Evolutionary conservation across 1,140 invertebrate genomes (phyloP), one percentile per base, ranked within the genome.

Genomic region (Drosophila auraria): DNA sequence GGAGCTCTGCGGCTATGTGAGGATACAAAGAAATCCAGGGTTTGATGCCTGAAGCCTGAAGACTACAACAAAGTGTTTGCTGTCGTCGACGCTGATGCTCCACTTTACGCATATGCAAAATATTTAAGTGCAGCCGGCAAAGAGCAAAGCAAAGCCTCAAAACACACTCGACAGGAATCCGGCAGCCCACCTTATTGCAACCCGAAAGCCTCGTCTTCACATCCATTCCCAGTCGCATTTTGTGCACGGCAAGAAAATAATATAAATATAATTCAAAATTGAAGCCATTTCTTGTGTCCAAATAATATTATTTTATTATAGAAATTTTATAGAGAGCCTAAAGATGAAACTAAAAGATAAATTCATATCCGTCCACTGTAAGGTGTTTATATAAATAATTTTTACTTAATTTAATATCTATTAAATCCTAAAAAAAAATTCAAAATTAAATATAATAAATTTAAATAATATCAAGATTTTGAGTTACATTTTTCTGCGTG

Each of bases 21-120:
- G 47, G 5, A 33, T 3, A 27, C 45, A 44, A 69, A 68, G 47
- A 69, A 68, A 68, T 68, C 62, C 62, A 27, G 14, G 17, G 64
- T 20, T 56, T 57, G 58, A 53, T 33, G 64, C 71, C 59, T 80
- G 59, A 40, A 25, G 64, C 66, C 59, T 73, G 59, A 40, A 40
- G 54, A 44, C 76, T 70, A 36, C 54, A 77, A 87, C 80, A 83
- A 83, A 87, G 72, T 72, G 68, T 60, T 73, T 79, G 79, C 79
- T 63, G 63, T 57, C 76, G 64, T 69, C 72, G 38, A 44, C 68
- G 66, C 70, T 73, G 80, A 68, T 82, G 74, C 78, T 74, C 71
- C 84, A 80, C 84, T 87, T 70, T 63, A 89, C 80, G 81, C 84
- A 87, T 87, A 87, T 89, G 81, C 84, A 87, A 83, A 87, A 87